Evolutionary conservation across 1,140 invertebrate genomes (phyloP).

Genomic region (Metaphire vulgaris): DNA sequence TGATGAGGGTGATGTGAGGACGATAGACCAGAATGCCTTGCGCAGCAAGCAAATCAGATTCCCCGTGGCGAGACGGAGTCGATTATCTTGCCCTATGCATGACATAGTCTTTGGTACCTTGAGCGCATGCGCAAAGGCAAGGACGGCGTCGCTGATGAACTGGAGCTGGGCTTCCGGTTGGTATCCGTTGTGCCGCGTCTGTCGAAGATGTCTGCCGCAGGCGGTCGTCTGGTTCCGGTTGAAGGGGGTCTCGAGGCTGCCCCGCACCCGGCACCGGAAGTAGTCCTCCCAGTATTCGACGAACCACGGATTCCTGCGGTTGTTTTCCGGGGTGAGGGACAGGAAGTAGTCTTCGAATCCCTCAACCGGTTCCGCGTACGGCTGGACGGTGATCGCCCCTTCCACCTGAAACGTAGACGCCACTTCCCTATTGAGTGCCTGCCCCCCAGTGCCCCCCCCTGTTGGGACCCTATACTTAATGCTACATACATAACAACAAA

Average conservation of each 20-base stretch:
- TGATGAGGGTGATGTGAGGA: no score
- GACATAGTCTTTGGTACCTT: no score
- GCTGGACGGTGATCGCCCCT: constrained; percentile 82
- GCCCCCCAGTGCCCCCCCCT: no score
- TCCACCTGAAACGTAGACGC: no score
- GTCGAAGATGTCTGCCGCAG: constrained; percentile 61
- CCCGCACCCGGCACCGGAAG: constrained; percentile 66
- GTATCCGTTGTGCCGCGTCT: constrained; percentile 58
- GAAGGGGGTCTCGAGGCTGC: constrained; percentile 70
- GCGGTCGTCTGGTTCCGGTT: constrained; percentile 64
- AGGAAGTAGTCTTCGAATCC: constrained; percentile 86
- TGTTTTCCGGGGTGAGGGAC: constrained; percentile 73
- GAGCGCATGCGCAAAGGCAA: constrained; percentile 82
- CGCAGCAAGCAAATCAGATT: no score
- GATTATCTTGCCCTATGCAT: no score
- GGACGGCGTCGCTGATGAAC: constrained; percentile 84
- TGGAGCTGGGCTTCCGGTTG: constrained; percentile 79
- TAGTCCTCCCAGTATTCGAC: constrained; percentile 90
- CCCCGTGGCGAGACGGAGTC: no score
- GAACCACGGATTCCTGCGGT: constrained; percentile 86
- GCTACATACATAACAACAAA: no score
- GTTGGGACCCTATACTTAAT: no score
- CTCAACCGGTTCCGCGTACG: constrained; percentile 74
- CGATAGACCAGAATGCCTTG: no score
- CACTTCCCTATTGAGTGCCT: no score